Conservation (phyloP, 2,888 invertebrate genomes). For the Cheilosia impressa region DNA sequence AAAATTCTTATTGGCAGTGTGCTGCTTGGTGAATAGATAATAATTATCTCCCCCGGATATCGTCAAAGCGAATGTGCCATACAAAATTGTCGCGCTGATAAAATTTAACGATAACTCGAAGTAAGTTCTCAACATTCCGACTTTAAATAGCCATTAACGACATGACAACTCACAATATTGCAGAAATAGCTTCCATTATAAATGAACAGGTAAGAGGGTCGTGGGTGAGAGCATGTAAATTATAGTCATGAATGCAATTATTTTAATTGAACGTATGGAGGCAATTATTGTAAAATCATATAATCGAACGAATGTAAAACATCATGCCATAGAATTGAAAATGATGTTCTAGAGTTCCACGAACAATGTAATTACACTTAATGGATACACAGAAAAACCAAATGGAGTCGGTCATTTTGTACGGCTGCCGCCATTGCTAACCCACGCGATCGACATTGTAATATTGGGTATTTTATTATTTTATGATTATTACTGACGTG, state of each 20-base stretch:
- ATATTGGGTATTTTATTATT: too few species aligned
- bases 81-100: slow-evolving; percentile 11
- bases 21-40: slow-evolving; percentile 13
- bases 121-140: background rate
- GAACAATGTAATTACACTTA: slow-evolving; percentile 25
- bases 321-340: background rate
- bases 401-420: background rate
- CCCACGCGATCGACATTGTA: too few species aligned
- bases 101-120: slow-evolving; percentile 16
- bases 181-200: background rate
- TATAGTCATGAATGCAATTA: slow-evolving; percentile 3
- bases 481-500: too few species aligned
- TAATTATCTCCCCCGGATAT: slow-evolving; percentile 13
- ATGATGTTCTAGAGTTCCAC: slow-evolving; percentile 11
- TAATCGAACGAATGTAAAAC: too few species aligned
- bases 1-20: background rate
- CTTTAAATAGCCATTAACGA: background rate
- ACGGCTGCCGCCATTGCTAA: too few species aligned
- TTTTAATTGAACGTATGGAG: background rate
- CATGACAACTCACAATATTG: slow-evolving; percentile 1
- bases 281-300: too few species aligned
- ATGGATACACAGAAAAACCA: slow-evolving; percentile 10
- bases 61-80: background rate
- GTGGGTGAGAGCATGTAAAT: background rate
- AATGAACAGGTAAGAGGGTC: too few species aligned